Evolutionary conservation across 2,113 vertebrate species (phyloP).

Genomic region (Sinocyclocheilus anshuiensis): DNA sequence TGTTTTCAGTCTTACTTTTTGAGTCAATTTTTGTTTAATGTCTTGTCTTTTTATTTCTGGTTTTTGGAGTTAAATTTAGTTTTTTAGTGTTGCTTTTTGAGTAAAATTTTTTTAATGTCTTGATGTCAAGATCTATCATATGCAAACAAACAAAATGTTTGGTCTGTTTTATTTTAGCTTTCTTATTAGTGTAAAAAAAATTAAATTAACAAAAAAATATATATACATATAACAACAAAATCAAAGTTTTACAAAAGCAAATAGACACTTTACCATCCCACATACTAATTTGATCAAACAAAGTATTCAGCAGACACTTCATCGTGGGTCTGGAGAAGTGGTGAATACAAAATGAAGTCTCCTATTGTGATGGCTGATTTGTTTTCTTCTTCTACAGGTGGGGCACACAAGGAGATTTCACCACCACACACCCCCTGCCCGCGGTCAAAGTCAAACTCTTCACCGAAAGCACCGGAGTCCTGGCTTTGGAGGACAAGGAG

Average conservation of each 20-base stretch:
- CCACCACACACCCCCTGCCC: conserved; percentile 90
- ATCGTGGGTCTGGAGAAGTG: not conserved
- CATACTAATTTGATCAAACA: not conserved
- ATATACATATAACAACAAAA: not conserved
- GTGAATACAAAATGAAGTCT: not conserved
- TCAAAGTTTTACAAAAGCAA: not conserved
- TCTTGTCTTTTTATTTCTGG: not conserved
- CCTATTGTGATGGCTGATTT: not conserved
- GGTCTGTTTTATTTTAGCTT: not conserved
- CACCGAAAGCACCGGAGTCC: conserved; percentile 92
- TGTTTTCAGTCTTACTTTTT: not conserved
- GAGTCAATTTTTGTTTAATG: not conserved
- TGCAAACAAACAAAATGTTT: too few relatives aligned
- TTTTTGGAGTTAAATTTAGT: not conserved
- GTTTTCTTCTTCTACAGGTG: conserved; percentile 78
- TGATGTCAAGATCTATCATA: too few relatives aligned
- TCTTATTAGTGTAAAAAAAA: not conserved
- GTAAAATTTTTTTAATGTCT: too few relatives aligned
- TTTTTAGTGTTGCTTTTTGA: not conserved
- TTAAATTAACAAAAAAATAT: not conserved
- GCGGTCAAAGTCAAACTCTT: conserved; percentile 97
- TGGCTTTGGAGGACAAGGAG: conserved; percentile 97
- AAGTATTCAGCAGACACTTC: not conserved
- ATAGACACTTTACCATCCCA: not conserved
- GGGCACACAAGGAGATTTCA: conserved; percentile 98